Base-by-base conservation (phyloP, 2,113 vertebrate genomes). In the Protomyctophum bolini region DNA sequence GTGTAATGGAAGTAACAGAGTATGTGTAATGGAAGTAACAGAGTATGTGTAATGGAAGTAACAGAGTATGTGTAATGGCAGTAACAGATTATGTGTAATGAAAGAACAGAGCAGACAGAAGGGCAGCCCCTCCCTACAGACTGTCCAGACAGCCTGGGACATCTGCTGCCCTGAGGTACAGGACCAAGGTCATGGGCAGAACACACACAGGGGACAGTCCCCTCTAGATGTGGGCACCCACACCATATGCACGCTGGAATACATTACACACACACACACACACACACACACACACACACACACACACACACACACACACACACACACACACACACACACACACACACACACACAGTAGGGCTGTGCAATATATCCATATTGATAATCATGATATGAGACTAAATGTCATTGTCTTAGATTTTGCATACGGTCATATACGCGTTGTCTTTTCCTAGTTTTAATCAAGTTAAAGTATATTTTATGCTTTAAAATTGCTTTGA, bases 111-210 rank as follows among this genome's bases (percentile, higher is more conserved):
- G 63, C 62, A 52, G 73, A 60, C 46, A 10, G 7, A 51, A 62
- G 78, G 58, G 76, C 63, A 72, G 68, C 79, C 68, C 54, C 74
- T 75, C 11, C 21, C 51, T 29, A 6, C 51, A 28, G 14, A 67
- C 49, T 63, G 66, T 78, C 81, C 71, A 21, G 21, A 21, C 21
- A 21, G 41, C 48, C 78, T 68, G 63, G 72, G 78, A 86, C 86
- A 89, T 88, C 83, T 90, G 84, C 75, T 80, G 77, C 76, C 70
- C 58, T 10, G 7, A 46, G 75, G 82, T 59, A 77, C 0, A 2
- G 68, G 81, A 90, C 85, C 83, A 68, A 83, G 83, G 79, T 85
- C 81, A 79, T 0, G 14, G 79, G 66, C 54, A 76, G 81, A 82
- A 65, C 60, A 66, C 71, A 80, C 56, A 21, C 58, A 12, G 1